These are phyloP conservation scores for Trematomus loennbergii DNA, from an alignment of 2,113 vertebrate species.

Conservation along the genomic window DNA sequence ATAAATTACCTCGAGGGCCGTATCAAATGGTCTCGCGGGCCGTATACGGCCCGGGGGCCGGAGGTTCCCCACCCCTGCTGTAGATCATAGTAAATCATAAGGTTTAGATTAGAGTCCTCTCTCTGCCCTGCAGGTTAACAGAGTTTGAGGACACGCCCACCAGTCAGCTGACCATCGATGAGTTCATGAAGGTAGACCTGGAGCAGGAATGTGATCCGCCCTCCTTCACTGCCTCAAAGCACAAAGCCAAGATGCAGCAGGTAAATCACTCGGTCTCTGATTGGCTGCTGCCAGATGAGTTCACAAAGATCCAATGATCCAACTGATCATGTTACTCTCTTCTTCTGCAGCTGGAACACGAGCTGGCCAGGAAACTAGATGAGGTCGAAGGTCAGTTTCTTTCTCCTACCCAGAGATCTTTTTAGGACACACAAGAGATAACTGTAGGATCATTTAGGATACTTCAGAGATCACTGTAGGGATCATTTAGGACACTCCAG, in stretches of 20 bases:
- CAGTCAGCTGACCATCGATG: slow-evolving; percentile 94
- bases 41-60: no score
- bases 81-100: no score
- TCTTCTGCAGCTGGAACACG: slow-evolving; percentile 91
- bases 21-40: no score
- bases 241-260: slow-evolving; percentile 92
- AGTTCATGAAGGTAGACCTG: slow-evolving; percentile 95
- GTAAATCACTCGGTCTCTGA: slow-evolving; percentile 69
- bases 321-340: not conserved
- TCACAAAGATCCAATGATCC: not conserved
- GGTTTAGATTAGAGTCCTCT: no score
- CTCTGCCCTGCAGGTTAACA: slow-evolving; percentile 82
- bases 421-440: no score
- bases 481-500: not conserved
- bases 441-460: not conserved
- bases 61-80: no score
- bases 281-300: slow-evolving; percentile 52
- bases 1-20: no score
- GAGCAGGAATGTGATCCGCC: slow-evolving; percentile 96
- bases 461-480: not conserved
- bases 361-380: slow-evolving; percentile 91
- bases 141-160: slow-evolving; percentile 98
- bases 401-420: not conserved
- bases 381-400: slow-evolving; percentile 91
- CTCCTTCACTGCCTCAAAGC: slow-evolving; percentile 91